Conservation (phyloP, 2,797 vertebrate species). For the Sebastes trivittatus region DNA sequence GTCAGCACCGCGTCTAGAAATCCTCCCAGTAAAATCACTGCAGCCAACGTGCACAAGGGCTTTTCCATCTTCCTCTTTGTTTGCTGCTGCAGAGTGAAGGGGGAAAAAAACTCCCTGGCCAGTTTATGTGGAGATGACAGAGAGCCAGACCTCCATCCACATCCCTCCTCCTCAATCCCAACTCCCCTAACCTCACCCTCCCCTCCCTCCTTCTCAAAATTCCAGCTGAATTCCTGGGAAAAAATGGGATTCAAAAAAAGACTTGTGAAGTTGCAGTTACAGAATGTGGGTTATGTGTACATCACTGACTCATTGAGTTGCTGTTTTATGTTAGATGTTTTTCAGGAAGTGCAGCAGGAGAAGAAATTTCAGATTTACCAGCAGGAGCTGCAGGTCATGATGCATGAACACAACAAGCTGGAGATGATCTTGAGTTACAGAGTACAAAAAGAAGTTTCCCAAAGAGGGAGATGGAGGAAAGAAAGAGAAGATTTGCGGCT, state of each 20-base stretch:
- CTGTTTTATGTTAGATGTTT: too few relatives aligned
- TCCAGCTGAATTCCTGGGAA: slow-evolving; percentile 17
- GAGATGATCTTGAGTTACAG: too few relatives aligned
- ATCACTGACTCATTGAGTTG: not conserved
- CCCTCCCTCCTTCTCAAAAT: slow-evolving; percentile 16
- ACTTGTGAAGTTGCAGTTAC: not conserved
- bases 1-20: slow-evolving; percentile 6
- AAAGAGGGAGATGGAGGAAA: too few relatives aligned
- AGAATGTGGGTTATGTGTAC: not conserved
- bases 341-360: too few relatives aligned
- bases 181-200: slow-evolving; percentile 17
- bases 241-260: slow-evolving; percentile 5
- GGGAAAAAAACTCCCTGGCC: slow-evolving; percentile 1
- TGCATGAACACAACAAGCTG: too few relatives aligned
- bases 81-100: slow-evolving; percentile 38
- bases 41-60: slow-evolving; percentile 48
- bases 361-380: too few relatives aligned
- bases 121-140: slow-evolving; percentile 48
- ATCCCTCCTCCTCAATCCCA: slow-evolving; percentile 47
- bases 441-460: too few relatives aligned
- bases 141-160: slow-evolving; percentile 56
- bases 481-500: too few relatives aligned
- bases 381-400: too few relatives aligned
- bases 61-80: slow-evolving; percentile 68
- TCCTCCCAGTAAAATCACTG: slow-evolving; percentile 41